Percentiles rank a stretch among this genome's conserved stretches.
Conservation (phyloP, 1,140 invertebrate species). For the Anastrepha obliqua region DNA sequence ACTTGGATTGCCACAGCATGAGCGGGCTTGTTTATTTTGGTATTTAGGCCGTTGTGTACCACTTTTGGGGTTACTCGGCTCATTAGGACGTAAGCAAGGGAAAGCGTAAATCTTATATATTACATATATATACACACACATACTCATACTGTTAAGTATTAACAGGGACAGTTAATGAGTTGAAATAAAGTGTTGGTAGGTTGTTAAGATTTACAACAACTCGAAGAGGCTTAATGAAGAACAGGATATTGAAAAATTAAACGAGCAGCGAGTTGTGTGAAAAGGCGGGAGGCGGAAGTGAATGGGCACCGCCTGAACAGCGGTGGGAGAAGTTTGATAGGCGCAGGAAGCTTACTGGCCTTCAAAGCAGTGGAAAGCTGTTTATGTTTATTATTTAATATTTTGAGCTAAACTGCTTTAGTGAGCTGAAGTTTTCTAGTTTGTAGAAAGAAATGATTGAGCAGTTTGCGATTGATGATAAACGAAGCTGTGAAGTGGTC, state of each 20-base stretch:
- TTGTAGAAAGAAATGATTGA: too few species aligned
- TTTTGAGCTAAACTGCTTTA: too few species aligned
- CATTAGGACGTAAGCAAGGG: constrained; percentile 2
- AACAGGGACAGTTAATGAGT: neutral
- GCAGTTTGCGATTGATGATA: too few species aligned
- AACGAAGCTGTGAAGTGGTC: too few species aligned
- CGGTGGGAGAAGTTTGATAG: neutral
- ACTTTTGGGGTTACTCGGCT: constrained; percentile 33
- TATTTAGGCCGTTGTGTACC: neutral
- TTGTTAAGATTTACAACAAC: constrained; percentile 15
- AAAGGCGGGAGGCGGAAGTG: neutral
- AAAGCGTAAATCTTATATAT: neutral
- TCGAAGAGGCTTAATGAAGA: neutral
- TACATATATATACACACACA: neutral
- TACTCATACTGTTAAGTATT: neutral
- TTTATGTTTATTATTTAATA: too few species aligned
- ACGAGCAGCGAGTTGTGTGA: neutral
- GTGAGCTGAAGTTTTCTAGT: too few species aligned
- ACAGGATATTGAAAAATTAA: constrained; percentile 15
- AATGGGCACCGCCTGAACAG: neutral
- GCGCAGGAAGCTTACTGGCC: neutral
- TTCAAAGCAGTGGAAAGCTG: neutral
- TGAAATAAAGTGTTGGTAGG: neutral
- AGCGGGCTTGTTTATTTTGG: neutral
- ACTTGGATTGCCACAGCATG: too few species aligned